Conservation (phyloP, 2,888 invertebrate genomes). For the Eilema caniola region DNA sequence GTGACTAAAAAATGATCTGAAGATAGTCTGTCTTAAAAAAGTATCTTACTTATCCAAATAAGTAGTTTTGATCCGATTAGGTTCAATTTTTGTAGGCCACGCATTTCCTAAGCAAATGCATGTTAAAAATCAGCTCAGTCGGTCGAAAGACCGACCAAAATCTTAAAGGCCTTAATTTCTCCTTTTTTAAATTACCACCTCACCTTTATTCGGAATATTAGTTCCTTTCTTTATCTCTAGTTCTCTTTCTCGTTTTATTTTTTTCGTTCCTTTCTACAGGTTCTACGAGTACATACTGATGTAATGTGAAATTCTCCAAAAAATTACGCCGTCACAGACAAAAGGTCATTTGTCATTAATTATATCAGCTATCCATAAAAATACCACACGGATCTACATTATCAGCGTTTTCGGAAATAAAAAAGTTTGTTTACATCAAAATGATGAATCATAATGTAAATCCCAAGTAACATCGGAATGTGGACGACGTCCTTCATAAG, state of each 20-base stretch:
- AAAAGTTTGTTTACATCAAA: conserved; percentile 76
- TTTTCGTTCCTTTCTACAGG: background rate
- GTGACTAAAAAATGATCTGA: background rate
- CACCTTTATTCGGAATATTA: background rate
- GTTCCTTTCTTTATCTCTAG: background rate
- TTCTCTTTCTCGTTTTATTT: background rate
- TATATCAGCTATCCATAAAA: conserved; percentile 28
- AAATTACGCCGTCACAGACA: background rate
- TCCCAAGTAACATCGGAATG: conserved; percentile 70
- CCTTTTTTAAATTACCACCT: background rate
- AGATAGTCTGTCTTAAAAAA: background rate
- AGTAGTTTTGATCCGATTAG: too few relatives aligned
- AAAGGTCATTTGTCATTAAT: conserved; percentile 11
- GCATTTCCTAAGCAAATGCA: too few relatives aligned
- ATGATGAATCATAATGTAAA: conserved; percentile 77
- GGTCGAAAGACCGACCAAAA: too few relatives aligned
- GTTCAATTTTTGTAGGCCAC: too few relatives aligned
- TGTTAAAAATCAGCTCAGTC: too few relatives aligned
- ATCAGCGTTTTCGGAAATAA: conserved; percentile 55
- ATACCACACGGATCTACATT: conserved; percentile 71
- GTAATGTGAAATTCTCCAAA: background rate
- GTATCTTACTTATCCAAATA: too few relatives aligned
- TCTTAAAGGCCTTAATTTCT: too few relatives aligned
- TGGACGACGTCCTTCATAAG: conserved; percentile 64
- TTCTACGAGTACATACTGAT: too few relatives aligned